Conservation (phyloP, 2,113 vertebrate species). For the Crotalus tigris region DNA sequence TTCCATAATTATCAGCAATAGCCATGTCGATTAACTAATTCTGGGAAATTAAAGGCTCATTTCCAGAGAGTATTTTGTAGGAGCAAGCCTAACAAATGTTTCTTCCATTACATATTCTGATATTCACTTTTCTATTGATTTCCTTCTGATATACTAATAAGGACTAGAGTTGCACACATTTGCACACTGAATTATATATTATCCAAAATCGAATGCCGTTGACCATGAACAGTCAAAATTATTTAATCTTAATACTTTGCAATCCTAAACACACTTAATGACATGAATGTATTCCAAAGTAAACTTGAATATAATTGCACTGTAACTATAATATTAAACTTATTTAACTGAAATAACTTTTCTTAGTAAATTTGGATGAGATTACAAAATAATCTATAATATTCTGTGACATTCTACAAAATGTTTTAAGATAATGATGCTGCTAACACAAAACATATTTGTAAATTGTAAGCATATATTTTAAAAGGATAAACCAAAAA, state of each 20-base stretch:
- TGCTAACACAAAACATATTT: constrained; percentile 18
- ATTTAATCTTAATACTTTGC: constrained; percentile 15
- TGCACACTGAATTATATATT: neutral
- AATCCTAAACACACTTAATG: constrained; percentile 4
- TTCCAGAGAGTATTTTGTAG: neutral
- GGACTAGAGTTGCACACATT: neutral
- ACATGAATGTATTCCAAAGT: neutral
- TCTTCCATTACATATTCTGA: neutral
- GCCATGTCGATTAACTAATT: neutral
- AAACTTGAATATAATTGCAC: neutral
- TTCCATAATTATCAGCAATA: neutral
- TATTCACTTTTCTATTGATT: neutral
- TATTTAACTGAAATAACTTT: neutral
- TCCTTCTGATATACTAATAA: neutral
- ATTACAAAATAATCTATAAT: neutral
- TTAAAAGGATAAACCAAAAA: constrained; percentile 27
- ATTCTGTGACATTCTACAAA: constrained; percentile 1
- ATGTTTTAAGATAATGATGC: constrained; percentile 36
- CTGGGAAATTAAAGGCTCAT: neutral
- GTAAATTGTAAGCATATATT: neutral
- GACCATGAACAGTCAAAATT: neutral
- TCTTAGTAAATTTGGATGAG: neutral
- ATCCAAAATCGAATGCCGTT: neutral
- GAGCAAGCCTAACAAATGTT: neutral
- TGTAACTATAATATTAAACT: neutral